Evolutionary conservation across 2,113 vertebrate species (phyloP).

Genomic region (Vidua chalybeata): DNA sequence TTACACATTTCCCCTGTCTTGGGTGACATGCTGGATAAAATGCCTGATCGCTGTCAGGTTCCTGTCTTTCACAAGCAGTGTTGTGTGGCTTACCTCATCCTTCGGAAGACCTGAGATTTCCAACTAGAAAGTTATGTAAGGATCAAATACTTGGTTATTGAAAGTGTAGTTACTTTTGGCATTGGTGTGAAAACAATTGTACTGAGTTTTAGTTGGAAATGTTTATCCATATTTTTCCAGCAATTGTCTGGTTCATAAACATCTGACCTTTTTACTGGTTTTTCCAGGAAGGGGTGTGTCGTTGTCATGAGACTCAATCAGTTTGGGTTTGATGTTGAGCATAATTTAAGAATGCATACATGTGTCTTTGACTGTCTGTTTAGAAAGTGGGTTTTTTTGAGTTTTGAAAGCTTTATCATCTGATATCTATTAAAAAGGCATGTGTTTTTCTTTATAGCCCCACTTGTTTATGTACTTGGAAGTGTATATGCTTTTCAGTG

Average conservation of each 20-base stretch:
- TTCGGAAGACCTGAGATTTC: neutral
- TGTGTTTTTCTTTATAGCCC: neutral
- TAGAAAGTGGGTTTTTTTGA: neutral
- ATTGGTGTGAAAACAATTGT: slow-evolving; percentile 1
- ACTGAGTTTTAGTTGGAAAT: neutral
- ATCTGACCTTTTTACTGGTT: slow-evolving; percentile 21
- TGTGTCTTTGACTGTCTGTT: neutral
- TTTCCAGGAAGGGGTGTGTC: slow-evolving; percentile 60
- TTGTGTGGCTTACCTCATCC: neutral
- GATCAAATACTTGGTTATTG: neutral
- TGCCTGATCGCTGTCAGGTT: neutral
- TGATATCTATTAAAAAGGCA: neutral
- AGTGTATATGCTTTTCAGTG: neutral
- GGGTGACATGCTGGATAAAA: neutral
- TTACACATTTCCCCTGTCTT: neutral
- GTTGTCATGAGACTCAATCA: slow-evolving; percentile 22
- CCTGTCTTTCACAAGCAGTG: neutral
- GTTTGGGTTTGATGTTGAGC: neutral
- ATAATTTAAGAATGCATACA: neutral
- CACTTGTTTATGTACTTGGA: neutral
- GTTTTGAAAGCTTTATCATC: neutral
- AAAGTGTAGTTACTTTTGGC: neutral
- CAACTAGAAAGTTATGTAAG: neutral
- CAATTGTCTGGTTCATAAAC: slow-evolving; percentile 48
- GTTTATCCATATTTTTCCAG: slow-evolving; percentile 45